Base-by-base conservation (phyloP, 2,113 vertebrate species). In the Martes martes region DNA sequence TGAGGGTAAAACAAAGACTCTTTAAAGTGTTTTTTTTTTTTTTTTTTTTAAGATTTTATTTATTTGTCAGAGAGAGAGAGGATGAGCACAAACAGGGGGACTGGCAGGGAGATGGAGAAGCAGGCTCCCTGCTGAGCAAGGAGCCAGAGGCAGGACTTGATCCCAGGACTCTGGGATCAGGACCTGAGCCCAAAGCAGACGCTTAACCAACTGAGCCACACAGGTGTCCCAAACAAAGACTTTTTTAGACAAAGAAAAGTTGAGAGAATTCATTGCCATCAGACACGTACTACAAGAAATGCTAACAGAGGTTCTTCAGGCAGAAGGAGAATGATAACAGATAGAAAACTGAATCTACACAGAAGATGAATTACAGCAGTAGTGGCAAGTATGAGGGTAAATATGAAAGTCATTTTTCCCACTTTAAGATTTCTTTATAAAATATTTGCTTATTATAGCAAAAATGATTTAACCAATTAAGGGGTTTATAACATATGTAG, bases 361-460 rank as follows among this genome's bases (percentile, higher is more conserved):
- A 79, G 71, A 39, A 3, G 23, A 45, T 63, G 39, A 42, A 42
- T 42, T 42, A 42, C 39, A 42, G 39, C 4, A 42, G 39, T 42
- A 42, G 39, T 55, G 45, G n/a, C 45, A 87, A 96, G 52, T 31
- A 85, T 1, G 2, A 63, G 59, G n/a, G 7, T 47, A 67, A 83
- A 84, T 28, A 74, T 24, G 69, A 86, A 79, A 71, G 39, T 50
- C 21, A 31, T 85, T 88, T 82, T 90, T 83, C 74, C 83, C 11
- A 76, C 69, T 95, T 93, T 52, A 95, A 83, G 74, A 79, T 73
- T 86, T 89, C 52, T 36, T 52, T 80, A 80, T 36, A 67, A 93
- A 93, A 89, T 73, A 88, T 76, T 81, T 52, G 24, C 33, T 94
- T 33, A 76, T 82, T 81, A 83, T n/a, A 88, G 28, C 23, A 73